Percentiles rank a stretch among this genome's conserved stretches.
Evolutionary conservation across 2,888 invertebrate genomes (phyloP).

Genomic region (Trissolcus brochymenae): DNA sequence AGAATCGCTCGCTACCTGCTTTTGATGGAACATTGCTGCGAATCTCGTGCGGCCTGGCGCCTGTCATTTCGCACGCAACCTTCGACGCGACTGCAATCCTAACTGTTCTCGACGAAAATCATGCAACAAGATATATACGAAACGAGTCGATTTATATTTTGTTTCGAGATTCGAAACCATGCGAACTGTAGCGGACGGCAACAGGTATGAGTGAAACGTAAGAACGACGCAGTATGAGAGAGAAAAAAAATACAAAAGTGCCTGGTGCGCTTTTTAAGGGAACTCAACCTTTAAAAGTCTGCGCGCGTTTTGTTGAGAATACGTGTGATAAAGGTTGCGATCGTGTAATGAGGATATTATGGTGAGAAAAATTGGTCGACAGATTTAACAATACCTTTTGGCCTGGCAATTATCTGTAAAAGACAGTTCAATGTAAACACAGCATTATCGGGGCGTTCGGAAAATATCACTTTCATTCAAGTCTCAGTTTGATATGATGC

Average conservation of each 20-base stretch:
- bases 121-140: conserved; percentile 7
- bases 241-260: neutral
- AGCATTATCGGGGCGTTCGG: too few species aligned
- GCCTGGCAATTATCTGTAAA: conserved; percentile 6
- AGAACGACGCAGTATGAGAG: neutral
- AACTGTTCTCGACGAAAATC: conserved; percentile 13
- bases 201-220: neutral
- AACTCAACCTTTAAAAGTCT: conserved; percentile 37
- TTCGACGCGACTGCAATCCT: conserved; percentile 1
- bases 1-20: conserved; percentile 20
- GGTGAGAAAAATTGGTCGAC: conserved; percentile 11
- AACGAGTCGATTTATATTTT: conserved; percentile 6
- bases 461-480: too few species aligned
- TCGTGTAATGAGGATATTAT: conserved; percentile 35
- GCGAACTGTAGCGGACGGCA: neutral
- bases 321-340: conserved; percentile 35
- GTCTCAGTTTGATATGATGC: too few species aligned
- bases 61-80: conserved; percentile 33
- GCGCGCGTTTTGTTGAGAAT: conserved; percentile 11
- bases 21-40: conserved; percentile 36
- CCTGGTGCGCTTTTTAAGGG: conserved; percentile 23
- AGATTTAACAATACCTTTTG: conserved; percentile 22
- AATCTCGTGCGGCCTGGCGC: conserved; percentile 28
- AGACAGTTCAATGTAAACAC: conserved; percentile 12
- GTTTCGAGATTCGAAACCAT: neutral